A percentile compares a stretch with the other conserved stretches of the same genome.
phyloP scores from a whole-genome alignment of 2,797 vertebrate genomes.

The Microhierax caerulescens region DNA sequence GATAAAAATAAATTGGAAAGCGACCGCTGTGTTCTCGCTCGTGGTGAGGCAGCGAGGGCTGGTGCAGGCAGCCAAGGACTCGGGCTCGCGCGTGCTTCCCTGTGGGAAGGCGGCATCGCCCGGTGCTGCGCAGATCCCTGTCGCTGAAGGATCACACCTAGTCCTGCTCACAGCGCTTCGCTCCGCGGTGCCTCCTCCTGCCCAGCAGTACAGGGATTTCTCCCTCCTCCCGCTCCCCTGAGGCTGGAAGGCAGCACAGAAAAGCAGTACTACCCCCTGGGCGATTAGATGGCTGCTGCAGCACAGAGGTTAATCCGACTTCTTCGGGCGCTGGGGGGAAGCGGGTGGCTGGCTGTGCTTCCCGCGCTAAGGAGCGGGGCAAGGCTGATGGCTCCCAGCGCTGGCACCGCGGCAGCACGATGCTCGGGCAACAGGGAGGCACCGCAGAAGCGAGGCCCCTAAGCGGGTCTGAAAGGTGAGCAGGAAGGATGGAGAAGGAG shows the following conservation, averaged over 20 bases:
- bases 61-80: background rate
- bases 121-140: background rate
- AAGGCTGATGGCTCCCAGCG: background rate
- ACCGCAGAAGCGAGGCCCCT: background rate
- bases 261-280: accelerated
- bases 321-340: background rate
- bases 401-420: accelerated
- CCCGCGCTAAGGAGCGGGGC: background rate
- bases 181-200: background rate
- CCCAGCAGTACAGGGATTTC: background rate
- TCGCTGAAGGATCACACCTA: background rate
- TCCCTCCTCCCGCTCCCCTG: accelerated
- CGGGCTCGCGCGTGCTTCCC: background rate
- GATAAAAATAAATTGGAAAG: constrained; percentile 59
- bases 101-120: background rate
- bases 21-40: background rate
- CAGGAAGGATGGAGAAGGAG: background rate
- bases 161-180: background rate
- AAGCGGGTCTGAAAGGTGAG: background rate
- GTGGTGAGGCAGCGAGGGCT: background rate
- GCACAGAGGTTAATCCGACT: background rate
- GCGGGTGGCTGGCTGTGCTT: background rate
- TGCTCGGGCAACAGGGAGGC: background rate
- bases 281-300: background rate
- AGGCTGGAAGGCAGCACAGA: background rate